Evolutionary conservation across 1,140 invertebrate genomes (phyloP).

Genomic region (Eriosoma lanigerum): DNA sequence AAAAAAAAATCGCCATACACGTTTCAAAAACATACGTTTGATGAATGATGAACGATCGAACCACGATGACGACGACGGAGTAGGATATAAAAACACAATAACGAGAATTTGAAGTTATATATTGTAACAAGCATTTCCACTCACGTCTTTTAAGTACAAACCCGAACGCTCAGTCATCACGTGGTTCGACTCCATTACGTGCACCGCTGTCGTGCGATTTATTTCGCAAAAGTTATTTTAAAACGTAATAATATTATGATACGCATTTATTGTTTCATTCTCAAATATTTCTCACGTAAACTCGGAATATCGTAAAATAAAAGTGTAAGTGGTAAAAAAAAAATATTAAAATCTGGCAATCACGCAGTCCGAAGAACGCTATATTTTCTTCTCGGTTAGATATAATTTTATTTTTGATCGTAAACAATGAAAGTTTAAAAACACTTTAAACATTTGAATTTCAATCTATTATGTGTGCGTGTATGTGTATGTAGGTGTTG

Average conservation of each 20-base stretch:
- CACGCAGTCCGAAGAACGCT: no score
- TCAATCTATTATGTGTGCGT: no score
- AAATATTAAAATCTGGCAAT: no score
- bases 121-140: conserved; percentile 19
- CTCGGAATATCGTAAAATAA: no score
- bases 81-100: no score
- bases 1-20: no score
- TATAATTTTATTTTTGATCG: no score
- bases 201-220: neutral
- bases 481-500: neutral
- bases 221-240: neutral
- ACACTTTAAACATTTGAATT: no score
- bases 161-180: neutral
- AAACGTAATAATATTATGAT: neutral
- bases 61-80: no score
- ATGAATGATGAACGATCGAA: conserved; percentile 27
- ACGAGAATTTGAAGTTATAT: neutral
- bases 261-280: neutral
- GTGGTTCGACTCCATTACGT: conserved; percentile 11
- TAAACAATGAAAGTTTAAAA: no score
- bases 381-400: no score
- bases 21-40: conserved; percentile 5
- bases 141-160: neutral
- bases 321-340: no score
- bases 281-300: neutral